These are phyloP conservation scores for Tromatobia lineatoria DNA, from an alignment of 2,888 invertebrate species.

Conservation along the genomic window DNA sequence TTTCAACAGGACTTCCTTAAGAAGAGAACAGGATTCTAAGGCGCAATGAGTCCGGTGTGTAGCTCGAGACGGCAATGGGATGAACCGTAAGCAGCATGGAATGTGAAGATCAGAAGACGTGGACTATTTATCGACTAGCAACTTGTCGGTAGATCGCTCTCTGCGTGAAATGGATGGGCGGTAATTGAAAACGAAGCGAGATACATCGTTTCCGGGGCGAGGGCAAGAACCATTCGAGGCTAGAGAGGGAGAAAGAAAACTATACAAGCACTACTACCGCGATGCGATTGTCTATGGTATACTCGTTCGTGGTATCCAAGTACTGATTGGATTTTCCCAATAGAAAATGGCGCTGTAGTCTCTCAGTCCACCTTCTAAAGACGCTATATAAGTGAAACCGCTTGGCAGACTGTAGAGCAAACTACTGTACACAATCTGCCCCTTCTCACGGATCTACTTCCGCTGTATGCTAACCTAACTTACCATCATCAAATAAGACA, in stretches of 20 bases:
- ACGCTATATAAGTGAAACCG: conserved; percentile 13
- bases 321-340: conserved; percentile 62
- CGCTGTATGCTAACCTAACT: neutral
- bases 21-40: conserved; percentile 30
- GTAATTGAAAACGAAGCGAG: conserved; percentile 68
- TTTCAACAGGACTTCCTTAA: conserved; percentile 4
- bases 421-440: neutral
- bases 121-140: conserved; percentile 66
- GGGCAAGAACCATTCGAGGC: conserved; percentile 29
- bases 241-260: conserved; percentile 25
- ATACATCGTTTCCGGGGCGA: conserved; percentile 56
- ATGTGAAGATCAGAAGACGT: conserved; percentile 61
- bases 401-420: neutral
- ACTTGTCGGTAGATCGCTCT: conserved; percentile 61
- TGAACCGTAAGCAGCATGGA: conserved; percentile 55
- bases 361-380: conserved; percentile 16
- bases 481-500: neutral
- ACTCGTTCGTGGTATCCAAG: conserved; percentile 54
- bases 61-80: conserved; percentile 5
- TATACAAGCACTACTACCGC: conserved; percentile 1
- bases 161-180: conserved; percentile 61
- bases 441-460: neutral
- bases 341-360: conserved; percentile 50
- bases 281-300: conserved; percentile 47
- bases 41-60: neutral